Evolutionary conservation across 2,888 invertebrate genomes (phyloP).

Genomic region (Campaea margaritaria): DNA sequence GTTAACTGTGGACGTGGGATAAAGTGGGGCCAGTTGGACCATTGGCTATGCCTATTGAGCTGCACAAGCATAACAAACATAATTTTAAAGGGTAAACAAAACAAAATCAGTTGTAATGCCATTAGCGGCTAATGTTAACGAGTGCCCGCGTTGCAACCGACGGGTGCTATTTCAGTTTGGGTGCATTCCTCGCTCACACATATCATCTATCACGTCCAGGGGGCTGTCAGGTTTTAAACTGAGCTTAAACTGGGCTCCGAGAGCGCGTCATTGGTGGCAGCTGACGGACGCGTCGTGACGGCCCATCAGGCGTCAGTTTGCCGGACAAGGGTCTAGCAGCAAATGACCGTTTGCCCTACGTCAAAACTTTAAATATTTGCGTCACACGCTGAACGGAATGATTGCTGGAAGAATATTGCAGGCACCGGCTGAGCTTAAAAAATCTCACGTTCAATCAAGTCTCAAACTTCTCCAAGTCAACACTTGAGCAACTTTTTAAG

Average conservation of each 20-base stretch:
- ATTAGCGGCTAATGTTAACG: conserved; percentile 66
- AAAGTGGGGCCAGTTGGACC: conserved; percentile 15
- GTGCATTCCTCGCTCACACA: conserved; percentile 62
- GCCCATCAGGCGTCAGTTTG: conserved; percentile 57
- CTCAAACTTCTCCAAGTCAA: not conserved
- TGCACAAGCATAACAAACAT: conserved; percentile 52
- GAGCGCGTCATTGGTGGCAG: conserved; percentile 71
- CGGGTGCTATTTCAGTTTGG: conserved; percentile 68
- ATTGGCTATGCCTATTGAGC: conserved; percentile 6
- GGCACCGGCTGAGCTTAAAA: not conserved
- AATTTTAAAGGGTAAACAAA: conserved; percentile 52
- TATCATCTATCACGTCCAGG: conserved; percentile 73
- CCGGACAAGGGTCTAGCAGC: conserved; percentile 52
- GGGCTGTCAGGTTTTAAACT: conserved; percentile 75
- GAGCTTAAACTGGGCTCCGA: conserved; percentile 69
- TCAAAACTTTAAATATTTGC: conserved; percentile 28
- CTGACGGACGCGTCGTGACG: conserved; percentile 73
- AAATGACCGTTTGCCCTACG: conserved; percentile 59
- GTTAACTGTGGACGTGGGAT: conserved; percentile 61
- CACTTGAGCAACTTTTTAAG: conserved; percentile 9
- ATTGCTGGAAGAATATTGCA: not conserved
- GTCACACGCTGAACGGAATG: not conserved
- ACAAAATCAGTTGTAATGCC: conserved; percentile 60
- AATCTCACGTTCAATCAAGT: conserved; percentile 5
- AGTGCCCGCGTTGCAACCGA: conserved; percentile 47